These are phyloP conservation scores for Latrodectus elegans DNA, from an alignment of 2,888 invertebrate genomes.

Conservation along the genomic window DNA sequence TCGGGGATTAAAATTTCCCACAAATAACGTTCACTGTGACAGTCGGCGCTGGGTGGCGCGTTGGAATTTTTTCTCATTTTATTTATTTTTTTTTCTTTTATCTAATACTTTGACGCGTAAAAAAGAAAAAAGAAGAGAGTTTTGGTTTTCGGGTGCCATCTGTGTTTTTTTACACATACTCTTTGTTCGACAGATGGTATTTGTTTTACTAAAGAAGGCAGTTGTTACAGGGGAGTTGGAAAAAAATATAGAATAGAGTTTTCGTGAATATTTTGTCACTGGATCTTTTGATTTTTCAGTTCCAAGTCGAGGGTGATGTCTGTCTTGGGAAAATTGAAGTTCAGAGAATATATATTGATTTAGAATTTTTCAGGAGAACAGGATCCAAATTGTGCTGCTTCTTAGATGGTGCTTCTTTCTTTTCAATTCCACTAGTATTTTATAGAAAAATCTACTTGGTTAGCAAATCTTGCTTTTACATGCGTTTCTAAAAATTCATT, in stretches of 20 bases:
- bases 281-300: not conserved
- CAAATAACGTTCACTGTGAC: slow-evolving; percentile 32
- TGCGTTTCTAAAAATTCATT: too few species aligned
- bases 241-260: not conserved
- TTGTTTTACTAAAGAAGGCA: slow-evolving; percentile 24
- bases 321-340: slow-evolving; percentile 23
- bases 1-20: slow-evolving; percentile 43
- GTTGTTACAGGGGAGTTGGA: slow-evolving; percentile 8
- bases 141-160: not conserved
- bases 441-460: too few species aligned
- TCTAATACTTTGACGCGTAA: slow-evolving; percentile 23
- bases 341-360: slow-evolving; percentile 25
- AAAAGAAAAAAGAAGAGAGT: slow-evolving; percentile 10
- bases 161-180: slow-evolving; percentile 7
- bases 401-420: too few species aligned
- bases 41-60: slow-evolving; percentile 4
- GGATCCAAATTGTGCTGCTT: too few species aligned
- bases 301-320: not conserved
- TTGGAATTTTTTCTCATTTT: not conserved
- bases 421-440: too few species aligned
- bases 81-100: slow-evolving; percentile 41
- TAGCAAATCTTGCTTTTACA: too few species aligned
- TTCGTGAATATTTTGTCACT: slow-evolving; percentile 37
- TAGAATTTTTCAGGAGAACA: not conserved
- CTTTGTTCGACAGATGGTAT: slow-evolving; percentile 14